Evolutionary conservation across 2,113 vertebrate genomes (phyloP).

Genomic region (Oenanthe melanoleuca): DNA sequence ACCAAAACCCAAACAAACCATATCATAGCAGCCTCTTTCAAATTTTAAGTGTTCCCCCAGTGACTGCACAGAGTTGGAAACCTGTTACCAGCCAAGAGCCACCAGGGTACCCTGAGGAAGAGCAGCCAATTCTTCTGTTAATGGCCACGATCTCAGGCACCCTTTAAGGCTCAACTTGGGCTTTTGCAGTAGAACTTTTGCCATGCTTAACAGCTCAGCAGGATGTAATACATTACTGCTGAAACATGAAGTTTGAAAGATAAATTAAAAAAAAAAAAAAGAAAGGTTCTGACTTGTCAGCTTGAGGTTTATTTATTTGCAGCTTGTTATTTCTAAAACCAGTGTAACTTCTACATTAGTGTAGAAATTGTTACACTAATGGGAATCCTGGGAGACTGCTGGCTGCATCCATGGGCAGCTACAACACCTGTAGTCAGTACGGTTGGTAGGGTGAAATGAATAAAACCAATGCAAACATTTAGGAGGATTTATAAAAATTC

Average conservation of each 20-base stretch:
- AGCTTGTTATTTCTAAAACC: neutral
- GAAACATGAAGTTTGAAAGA: neutral
- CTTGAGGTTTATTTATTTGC: neutral
- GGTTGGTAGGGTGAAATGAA: neutral
- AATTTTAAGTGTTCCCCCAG: neutral
- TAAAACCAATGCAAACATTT: neutral
- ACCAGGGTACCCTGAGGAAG: neutral
- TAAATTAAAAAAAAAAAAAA: neutral
- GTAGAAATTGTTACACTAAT: neutral
- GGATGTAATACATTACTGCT: neutral
- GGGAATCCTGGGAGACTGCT: neutral
- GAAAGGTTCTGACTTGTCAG: neutral
- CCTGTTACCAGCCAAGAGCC: neutral
- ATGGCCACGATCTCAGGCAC: neutral
- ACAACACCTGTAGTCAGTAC: neutral
- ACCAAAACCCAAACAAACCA: neutral
- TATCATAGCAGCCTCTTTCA: fast-evolving
- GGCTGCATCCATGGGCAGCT: neutral
- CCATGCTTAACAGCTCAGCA: neutral
- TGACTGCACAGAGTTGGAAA: neutral
- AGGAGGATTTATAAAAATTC: neutral
- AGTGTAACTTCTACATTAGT: neutral
- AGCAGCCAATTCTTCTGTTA: neutral
- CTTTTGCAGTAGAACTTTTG: neutral
- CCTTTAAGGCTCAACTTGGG: neutral